A percentile compares a stretch with the other conserved stretches of the same genome.
Evolutionary conservation across 2,888 invertebrate genomes (phyloP).

Genomic region (Rhagonycha lutea): DNA sequence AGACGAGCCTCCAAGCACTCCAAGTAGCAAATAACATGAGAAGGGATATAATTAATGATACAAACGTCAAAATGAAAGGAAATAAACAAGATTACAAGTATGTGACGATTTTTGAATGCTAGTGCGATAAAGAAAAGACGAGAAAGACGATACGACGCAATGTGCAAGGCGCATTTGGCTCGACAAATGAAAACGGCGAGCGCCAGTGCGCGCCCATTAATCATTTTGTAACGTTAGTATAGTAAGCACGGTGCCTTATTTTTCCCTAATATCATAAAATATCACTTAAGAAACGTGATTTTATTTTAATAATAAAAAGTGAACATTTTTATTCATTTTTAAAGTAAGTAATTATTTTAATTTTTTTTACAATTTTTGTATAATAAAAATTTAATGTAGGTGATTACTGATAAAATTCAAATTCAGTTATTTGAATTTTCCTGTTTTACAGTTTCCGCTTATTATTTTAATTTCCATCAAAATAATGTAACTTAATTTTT

Average conservation of each 20-base stretch:
- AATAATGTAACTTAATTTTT: too few relatives aligned
- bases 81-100: background rate
- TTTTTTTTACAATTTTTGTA: background rate
- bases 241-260: background rate
- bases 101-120: constrained; percentile 9
- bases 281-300: background rate
- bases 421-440: background rate
- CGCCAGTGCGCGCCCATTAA: constrained; percentile 15
- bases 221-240: constrained; percentile 1
- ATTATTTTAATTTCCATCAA: too few relatives aligned
- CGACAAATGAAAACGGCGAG: constrained; percentile 7
- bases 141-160: constrained; percentile 6
- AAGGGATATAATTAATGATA: background rate
- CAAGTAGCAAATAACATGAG: background rate
- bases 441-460: background rate
- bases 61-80: background rate
- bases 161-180: constrained; percentile 11
- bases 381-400: background rate
- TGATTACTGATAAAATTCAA: background rate
- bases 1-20: background rate
- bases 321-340: background rate
- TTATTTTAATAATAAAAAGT: background rate
- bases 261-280: background rate
- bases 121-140: constrained; percentile 7
- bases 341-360: background rate